Conservation (phyloP, 1,140 invertebrate species). For the Drosophila equinoxialis region DNA sequence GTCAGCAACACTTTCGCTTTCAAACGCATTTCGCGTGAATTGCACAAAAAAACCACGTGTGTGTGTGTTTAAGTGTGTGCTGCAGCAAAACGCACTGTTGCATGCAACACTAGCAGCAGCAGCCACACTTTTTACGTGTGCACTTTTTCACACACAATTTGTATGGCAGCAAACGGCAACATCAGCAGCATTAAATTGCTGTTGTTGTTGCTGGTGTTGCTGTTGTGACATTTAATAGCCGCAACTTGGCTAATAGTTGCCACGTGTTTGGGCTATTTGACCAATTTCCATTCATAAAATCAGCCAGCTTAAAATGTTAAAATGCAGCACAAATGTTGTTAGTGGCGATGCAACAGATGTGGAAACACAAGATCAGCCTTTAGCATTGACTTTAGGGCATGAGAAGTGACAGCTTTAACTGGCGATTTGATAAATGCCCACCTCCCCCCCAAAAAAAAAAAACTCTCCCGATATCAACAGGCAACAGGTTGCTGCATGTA, state of each 20-base stretch:
- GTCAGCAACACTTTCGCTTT: conserved; percentile 73
- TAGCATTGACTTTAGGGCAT: conserved; percentile 2
- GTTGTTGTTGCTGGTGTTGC: conserved; percentile 46
- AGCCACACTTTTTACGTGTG: conserved; percentile 71
- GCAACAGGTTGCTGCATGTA: conserved; percentile 35
- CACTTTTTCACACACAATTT: conserved; percentile 77
- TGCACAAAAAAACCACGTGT: conserved; percentile 51
- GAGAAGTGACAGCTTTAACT: conserved; percentile 10
- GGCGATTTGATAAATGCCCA: conserved; percentile 27
- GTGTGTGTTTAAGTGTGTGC: conserved; percentile 34
- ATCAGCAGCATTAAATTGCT: conserved; percentile 50
- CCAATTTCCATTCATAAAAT: conserved; percentile 75
- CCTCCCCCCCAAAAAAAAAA: neutral
- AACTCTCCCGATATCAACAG: conserved; percentile 24
- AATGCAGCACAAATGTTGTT: conserved; percentile 42
- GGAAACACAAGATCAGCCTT: neutral
- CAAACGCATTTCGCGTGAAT: conserved; percentile 76
- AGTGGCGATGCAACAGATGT: neutral
- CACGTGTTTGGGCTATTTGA: conserved; percentile 51
- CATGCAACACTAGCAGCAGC: conserved; percentile 54
- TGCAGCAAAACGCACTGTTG: conserved; percentile 72
- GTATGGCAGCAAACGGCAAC: conserved; percentile 52
- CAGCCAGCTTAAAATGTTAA: conserved; percentile 40
- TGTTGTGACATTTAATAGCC: conserved; percentile 75
- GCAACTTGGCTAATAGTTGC: conserved; percentile 73